Percentiles rank a stretch among this genome's conserved stretches.
These are phyloP conservation scores for Drosophila limbata DNA, from an alignment of 2,888 invertebrate species.

Conservation along the genomic window DNA sequence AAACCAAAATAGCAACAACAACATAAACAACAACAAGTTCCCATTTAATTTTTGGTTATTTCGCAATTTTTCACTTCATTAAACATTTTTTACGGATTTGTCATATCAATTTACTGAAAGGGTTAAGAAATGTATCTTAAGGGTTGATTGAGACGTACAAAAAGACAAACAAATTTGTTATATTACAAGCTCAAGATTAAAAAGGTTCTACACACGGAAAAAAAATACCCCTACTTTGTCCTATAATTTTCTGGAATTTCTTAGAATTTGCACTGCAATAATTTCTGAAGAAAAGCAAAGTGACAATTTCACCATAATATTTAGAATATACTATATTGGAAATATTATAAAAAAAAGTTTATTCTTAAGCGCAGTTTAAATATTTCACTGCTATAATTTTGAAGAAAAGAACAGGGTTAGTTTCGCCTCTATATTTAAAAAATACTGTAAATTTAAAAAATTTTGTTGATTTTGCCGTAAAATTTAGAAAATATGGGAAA, in stretches of 20 bases:
- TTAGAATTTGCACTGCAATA: no score
- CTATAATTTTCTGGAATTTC: no score
- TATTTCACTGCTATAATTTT: no score
- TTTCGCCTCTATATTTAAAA: no score
- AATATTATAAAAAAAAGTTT: no score
- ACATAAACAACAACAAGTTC: slow-evolving; percentile 22
- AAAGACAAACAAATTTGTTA: slow-evolving; percentile 75
- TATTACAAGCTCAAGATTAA: slow-evolving; percentile 10
- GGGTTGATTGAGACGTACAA: slow-evolving; percentile 68
- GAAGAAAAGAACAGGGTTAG: no score
- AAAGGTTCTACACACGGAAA: slow-evolving; percentile 7
- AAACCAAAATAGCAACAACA: slow-evolving; percentile 35
- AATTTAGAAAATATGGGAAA: no score
- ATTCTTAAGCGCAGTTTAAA: no score
- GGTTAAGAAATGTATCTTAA: slow-evolving; percentile 61
- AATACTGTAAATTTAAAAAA: no score
- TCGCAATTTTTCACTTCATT: slow-evolving; percentile 85
- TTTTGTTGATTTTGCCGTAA: no score
- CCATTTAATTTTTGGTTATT: slow-evolving; percentile 85
- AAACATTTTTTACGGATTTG: slow-evolving; percentile 74
- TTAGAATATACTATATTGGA: no score
- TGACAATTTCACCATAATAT: accelerated
- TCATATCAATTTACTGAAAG: slow-evolving; percentile 79
- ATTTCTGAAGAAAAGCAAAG: no score
- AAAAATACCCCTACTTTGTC: background rate